Conservation (phyloP, 2,797 vertebrate genomes). For the Heterohyrax brucei region DNA sequence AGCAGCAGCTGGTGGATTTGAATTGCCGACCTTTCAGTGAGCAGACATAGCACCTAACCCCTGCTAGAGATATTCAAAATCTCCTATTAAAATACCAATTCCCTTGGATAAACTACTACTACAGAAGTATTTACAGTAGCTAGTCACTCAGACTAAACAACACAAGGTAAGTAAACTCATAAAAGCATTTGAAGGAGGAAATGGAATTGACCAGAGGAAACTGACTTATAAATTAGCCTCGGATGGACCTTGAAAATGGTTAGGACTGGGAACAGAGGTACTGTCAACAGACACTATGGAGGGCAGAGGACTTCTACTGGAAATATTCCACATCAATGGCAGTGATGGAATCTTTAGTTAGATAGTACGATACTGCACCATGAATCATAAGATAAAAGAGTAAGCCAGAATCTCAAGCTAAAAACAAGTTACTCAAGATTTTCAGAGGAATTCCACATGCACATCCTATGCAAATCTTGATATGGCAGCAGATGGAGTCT, state of each 20-base stretch:
- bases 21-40: too few species aligned
- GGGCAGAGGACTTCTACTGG: not conserved
- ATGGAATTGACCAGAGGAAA: not conserved
- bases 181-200: not conserved
- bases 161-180: not conserved
- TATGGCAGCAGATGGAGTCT: not conserved
- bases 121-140: not conserved
- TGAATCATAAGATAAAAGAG: not conserved
- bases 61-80: not conserved
- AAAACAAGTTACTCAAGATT: not conserved
- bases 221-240: constrained; percentile 12
- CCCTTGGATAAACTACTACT: not conserved
- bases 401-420: not conserved
- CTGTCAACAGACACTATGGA: not conserved
- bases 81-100: not conserved
- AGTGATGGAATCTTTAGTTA: not conserved
- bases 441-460: not conserved
- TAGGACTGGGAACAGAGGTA: not conserved
- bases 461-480: not conserved
- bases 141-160: not conserved
- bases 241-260: constrained; percentile 1
- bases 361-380: not conserved
- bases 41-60: too few species aligned
- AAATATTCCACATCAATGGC: not conserved
- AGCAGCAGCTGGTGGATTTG: too few species aligned